Conservation (phyloP, 2,113 vertebrate species). For the Suncus etruscus region DNA sequence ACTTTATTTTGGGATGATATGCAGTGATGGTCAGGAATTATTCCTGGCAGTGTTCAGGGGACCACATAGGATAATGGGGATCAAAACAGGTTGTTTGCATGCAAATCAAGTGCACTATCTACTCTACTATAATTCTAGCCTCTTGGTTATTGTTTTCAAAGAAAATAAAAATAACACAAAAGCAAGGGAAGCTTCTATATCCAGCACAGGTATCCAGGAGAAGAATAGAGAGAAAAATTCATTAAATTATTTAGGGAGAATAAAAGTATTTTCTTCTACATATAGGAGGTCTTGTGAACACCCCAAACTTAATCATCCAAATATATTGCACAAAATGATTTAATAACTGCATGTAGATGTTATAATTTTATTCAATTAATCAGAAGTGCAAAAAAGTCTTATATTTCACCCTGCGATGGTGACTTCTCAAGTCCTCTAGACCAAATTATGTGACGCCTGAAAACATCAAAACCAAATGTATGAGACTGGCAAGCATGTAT, state of each 20-base stretch:
- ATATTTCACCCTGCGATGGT: background rate
- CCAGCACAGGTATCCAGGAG: constrained; percentile 46
- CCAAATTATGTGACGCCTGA: too few species aligned
- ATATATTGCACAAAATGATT: constrained; percentile 1
- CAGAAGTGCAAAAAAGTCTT: constrained; percentile 68
- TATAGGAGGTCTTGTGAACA: constrained; percentile 61
- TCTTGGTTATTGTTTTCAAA: constrained; percentile 21
- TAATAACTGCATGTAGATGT: constrained; percentile 20
- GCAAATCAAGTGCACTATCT: too few species aligned
- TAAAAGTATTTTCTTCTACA: constrained; percentile 62
- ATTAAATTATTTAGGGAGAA: constrained; percentile 75
- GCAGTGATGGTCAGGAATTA: too few species aligned
- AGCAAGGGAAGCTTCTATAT: constrained; percentile 19
- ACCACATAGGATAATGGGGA: too few species aligned
- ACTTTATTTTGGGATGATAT: too few species aligned
- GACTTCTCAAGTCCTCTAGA: background rate
- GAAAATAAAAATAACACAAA: constrained; percentile 39
- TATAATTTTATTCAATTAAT: constrained; percentile 19
- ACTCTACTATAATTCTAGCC: background rate
- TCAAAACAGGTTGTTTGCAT: too few species aligned
- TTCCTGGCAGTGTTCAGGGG: too few species aligned
- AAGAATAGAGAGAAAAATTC: constrained; percentile 48
- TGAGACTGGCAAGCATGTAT: too few species aligned
- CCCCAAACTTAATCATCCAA: constrained; percentile 57
- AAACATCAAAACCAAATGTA: too few species aligned